Evolutionary conservation across 1,140 invertebrate species (phyloP).

Genomic region (Cepaea nemoralis): DNA sequence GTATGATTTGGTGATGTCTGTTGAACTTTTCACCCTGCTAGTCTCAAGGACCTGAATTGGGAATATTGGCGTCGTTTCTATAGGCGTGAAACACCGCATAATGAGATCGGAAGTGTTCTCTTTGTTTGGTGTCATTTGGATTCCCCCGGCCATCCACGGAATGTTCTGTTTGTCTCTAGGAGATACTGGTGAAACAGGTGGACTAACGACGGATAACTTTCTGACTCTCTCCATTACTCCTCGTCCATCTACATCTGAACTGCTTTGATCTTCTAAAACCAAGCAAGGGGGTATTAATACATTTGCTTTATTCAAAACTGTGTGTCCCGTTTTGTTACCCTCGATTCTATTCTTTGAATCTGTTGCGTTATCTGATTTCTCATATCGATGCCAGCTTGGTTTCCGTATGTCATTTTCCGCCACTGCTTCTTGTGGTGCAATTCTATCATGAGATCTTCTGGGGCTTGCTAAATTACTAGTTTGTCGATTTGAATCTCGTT

Average conservation of each 20-base stretch:
- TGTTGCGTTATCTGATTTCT: background rate
- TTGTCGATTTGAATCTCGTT: background rate
- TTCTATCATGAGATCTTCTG: background rate
- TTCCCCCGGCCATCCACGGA: background rate
- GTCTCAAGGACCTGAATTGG: background rate
- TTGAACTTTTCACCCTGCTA: background rate
- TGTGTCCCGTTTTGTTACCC: background rate
- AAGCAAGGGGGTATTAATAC: background rate
- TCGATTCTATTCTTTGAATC: background rate
- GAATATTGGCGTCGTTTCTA: background rate
- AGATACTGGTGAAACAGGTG: constrained; percentile 13
- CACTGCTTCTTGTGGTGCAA: background rate
- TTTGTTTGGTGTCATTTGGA: background rate
- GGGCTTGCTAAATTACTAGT: background rate
- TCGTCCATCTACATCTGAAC: background rate
- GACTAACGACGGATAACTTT: constrained; percentile 31
- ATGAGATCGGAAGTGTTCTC: background rate
- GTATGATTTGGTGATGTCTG: background rate
- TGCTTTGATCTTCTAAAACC: background rate
- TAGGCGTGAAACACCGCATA: background rate
- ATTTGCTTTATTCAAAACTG: background rate
- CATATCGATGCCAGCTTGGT: background rate
- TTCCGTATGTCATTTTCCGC: constrained; percentile 20
- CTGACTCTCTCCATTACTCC: background rate
- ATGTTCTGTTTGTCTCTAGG: constrained; percentile 20